Evolutionary conservation across 2,113 vertebrate genomes (phyloP).

Genomic region (Vireo altiloquus): DNA sequence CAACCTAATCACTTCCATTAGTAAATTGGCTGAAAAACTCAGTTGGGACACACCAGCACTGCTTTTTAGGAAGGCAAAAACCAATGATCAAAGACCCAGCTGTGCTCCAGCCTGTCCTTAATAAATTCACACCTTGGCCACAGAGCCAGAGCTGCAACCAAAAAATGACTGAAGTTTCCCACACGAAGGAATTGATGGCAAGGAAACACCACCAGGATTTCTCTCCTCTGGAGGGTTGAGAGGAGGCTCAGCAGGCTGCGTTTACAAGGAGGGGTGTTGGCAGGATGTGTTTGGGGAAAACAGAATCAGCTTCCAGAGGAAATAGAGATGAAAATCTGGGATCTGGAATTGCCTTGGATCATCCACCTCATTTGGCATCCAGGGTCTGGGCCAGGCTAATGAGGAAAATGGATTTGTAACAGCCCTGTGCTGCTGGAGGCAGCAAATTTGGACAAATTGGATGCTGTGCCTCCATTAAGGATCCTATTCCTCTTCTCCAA

Average conservation of each 20-base stretch:
- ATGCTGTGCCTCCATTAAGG: not conserved
- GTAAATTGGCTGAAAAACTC: not conserved
- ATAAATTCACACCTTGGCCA: not conserved
- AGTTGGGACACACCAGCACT: not conserved
- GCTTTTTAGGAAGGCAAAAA: not conserved
- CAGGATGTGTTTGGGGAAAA: not conserved
- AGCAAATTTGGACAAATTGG: not conserved
- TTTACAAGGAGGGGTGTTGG: not conserved
- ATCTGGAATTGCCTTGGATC: not conserved
- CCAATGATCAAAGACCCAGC: not conserved
- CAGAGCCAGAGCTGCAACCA: not conserved
- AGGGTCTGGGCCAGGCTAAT: not conserved
- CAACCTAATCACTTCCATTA: not conserved
- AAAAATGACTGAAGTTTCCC: rapidly evolving
- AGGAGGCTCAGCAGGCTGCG: not conserved
- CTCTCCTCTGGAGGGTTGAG: not conserved
- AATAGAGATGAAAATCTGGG: not conserved
- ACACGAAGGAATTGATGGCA: not conserved
- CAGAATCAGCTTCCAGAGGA: not conserved
- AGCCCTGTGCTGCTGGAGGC: not conserved
- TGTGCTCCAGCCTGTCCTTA: not conserved
- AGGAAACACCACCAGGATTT: not conserved
- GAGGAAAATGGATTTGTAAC: not conserved
- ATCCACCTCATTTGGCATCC: not conserved
- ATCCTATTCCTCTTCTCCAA: not conserved